Conservation (phyloP, 1,140 invertebrate species). For the Epicauta chinensis region DNA sequence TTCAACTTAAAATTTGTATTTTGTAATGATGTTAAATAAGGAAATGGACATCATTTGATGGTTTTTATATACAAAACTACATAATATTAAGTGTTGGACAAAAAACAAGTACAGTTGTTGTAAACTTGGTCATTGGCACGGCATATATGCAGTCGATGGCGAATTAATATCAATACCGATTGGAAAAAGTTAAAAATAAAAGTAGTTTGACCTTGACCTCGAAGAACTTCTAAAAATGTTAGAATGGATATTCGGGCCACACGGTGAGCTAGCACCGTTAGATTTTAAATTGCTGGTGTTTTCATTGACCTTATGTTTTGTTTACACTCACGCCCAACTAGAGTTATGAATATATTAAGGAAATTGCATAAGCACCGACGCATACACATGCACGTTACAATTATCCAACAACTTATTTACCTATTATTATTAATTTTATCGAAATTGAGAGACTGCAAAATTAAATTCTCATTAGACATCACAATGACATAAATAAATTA, state of each 20-base stretch:
- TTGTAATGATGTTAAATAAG: no score
- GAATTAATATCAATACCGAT: constrained; percentile 20
- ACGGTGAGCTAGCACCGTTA: constrained; percentile 26
- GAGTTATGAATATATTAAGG: constrained; percentile 20
- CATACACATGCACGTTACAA: constrained; percentile 8
- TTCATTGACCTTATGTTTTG: constrained; percentile 30
- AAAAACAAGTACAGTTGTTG: constrained; percentile 23
- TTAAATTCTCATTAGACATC: no score
- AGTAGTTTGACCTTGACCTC: constrained; percentile 34
- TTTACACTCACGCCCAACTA: constrained; percentile 18
- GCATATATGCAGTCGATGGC: constrained; percentile 17
- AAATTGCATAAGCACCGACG: constrained; percentile 15
- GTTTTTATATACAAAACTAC: no score
- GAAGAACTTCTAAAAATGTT: constrained; percentile 31
- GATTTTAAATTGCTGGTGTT: constrained; percentile 32
- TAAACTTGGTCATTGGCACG: constrained; percentile 24
- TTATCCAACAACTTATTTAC: constrained; percentile 3
- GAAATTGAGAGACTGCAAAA: no score
- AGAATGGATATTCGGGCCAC: constrained; percentile 28
- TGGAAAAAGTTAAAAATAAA: constrained; percentile 36
- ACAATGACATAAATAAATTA: no score
- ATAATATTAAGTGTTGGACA: not conserved
- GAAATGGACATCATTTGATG: no score
- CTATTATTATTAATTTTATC: no score
- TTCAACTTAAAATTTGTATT: no score